Evolutionary conservation across 2,888 invertebrate species (phyloP), one percentile per base, ranked within the genome.

Genomic region (Uloborus plumipes): DNA sequence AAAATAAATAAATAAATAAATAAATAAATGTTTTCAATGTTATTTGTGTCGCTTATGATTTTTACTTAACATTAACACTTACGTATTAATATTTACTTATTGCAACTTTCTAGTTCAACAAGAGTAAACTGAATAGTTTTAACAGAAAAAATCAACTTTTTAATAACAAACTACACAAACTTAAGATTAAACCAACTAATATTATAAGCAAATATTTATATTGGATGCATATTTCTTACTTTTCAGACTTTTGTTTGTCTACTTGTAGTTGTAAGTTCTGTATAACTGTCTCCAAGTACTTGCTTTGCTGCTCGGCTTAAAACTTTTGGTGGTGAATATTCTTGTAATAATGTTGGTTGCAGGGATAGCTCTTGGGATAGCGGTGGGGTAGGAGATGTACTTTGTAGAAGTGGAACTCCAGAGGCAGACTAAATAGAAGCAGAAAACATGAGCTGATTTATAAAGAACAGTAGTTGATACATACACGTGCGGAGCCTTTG

Each of bases 191-290:
- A n/a, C n/a, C n/a, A n/a, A n/a, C n/a, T n/a, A n/a, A n/a, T n/a
- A n/a, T n/a, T n/a, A n/a, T n/a, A n/a, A n/a, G n/a, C n/a, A n/a
- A n/a, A n/a, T n/a, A n/a, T n/a, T n/a, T n/a, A n/a, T n/a, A n/a
- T n/a, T n/a, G 31, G 15, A 1, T 26, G 14, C 16, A 50, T 66
- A 16, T 67, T 31, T 49, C 18, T 47, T 69, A 18, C 20, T 62
- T 53, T 72, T 83, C 83, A 83, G 22, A 83, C 83, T 78, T 83
- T 83, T 39, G 83, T 83, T 53, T 83, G 83, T 31, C 77, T 77
- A 59, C 77, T 77, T 59, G 83, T 83, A 20, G 83, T 76, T 53
- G 76, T 82, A 58, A 76, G 76, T 51, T 82, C 81, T 71, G 81
- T 66, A 26, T 75, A 65, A 31, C 71, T 71, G 53, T 79, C 79